phyloP scores from a whole-genome alignment of 2,888 invertebrate species.

The Meghimatium bilineatum region DNA sequence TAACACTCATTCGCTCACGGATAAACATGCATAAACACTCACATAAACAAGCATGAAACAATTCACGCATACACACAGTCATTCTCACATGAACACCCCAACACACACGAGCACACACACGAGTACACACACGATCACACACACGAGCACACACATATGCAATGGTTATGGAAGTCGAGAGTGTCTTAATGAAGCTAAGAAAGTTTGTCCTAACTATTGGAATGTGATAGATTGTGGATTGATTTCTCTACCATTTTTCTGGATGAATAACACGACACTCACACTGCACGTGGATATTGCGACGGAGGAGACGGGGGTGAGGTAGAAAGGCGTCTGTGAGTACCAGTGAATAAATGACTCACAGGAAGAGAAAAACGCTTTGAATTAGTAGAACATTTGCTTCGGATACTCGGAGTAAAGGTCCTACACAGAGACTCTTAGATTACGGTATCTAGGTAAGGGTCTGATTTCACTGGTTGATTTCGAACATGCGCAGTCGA shows the following conservation, averaged over 20 bases:
- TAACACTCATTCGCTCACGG: neutral
- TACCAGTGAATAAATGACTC: neutral
- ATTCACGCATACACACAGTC: too few relatives aligned
- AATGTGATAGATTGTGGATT: slow-evolving; percentile 21
- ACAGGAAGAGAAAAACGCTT: neutral
- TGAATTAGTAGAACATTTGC: neutral
- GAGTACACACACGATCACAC: too few relatives aligned
- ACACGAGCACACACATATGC: neutral
- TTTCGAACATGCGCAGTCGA: too few relatives aligned
- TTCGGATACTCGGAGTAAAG: neutral
- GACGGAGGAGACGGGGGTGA: neutral
- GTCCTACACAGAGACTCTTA: neutral
- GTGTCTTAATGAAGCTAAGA: neutral
- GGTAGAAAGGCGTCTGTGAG: neutral
- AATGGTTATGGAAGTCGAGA: neutral
- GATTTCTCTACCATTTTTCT: slow-evolving; percentile 5
- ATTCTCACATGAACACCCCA: neutral
- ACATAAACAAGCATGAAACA: too few relatives aligned
- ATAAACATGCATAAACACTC: too few relatives aligned
- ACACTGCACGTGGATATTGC: neutral
- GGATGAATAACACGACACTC: neutral
- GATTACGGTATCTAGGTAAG: too few relatives aligned
- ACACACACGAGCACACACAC: too few relatives aligned
- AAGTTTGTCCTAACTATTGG: neutral
- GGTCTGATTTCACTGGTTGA: neutral